Percentiles rank a stretch among this genome's conserved stretches.
phyloP scores from a whole-genome alignment of 1,140 invertebrate genomes.

The Brachionus plicatilis region DNA sequence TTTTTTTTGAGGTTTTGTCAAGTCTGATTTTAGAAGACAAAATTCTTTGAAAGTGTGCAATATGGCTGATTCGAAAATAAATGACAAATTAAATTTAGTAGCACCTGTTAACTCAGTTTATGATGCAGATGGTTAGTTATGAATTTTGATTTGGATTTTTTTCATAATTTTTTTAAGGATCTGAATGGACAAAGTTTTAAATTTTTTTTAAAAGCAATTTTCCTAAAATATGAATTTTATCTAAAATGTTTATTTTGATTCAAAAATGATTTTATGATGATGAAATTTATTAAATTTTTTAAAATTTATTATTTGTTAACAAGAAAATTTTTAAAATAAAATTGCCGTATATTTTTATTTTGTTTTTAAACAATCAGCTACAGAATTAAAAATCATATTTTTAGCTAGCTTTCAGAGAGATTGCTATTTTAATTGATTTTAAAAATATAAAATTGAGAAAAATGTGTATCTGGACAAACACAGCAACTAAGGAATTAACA shows the following conservation, averaged over 20 bases:
- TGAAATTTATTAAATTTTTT: not conserved
- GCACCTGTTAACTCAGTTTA: not conserved
- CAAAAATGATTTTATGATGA: not conserved
- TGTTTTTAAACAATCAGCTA: too few relatives aligned
- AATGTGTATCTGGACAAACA: too few relatives aligned
- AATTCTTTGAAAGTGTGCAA: not conserved
- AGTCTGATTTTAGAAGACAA: slow-evolving; percentile 31
- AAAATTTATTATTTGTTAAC: too few relatives aligned
- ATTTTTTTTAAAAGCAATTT: not conserved
- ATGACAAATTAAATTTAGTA: not conserved
- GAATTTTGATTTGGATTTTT: not conserved
- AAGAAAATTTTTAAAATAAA: not conserved
- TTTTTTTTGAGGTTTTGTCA: not conserved
- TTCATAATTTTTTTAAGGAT: not conserved
- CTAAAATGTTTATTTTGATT: not conserved
- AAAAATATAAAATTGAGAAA: too few relatives aligned
- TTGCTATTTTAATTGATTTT: too few relatives aligned
- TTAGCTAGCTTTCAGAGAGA: too few relatives aligned
- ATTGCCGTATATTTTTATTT: too few relatives aligned
- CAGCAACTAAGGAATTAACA: too few relatives aligned
- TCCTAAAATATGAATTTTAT: not conserved
- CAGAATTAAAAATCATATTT: too few relatives aligned
- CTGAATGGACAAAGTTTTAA: not conserved
- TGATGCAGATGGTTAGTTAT: not conserved
- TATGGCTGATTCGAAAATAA: not conserved